Conservation (phyloP, 2,888 invertebrate genomes). For the Tridacna crocea region DNA sequence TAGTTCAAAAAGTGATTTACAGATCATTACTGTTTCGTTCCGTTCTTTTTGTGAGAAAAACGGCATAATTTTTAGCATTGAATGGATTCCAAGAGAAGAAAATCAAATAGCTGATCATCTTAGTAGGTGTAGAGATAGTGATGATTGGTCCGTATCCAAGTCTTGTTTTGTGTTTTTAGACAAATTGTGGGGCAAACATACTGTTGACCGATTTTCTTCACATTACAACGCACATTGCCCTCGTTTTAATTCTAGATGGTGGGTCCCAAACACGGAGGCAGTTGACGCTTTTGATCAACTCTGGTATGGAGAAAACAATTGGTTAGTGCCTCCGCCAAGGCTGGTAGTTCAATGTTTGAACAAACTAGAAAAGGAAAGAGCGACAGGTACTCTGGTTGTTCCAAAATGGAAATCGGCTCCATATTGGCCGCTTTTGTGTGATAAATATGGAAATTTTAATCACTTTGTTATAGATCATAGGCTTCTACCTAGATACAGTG, state of each 20-base stretch:
- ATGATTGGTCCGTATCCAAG: constrained; percentile 20
- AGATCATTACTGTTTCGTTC: not conserved
- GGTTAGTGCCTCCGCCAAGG: constrained; percentile 37
- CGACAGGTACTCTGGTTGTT: constrained; percentile 17
- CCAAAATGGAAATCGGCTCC: constrained; percentile 31
- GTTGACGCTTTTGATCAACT: constrained; percentile 10
- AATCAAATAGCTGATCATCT: constrained; percentile 18
- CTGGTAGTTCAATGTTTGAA: not conserved
- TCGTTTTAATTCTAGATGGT: constrained; percentile 23
- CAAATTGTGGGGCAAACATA: constrained; percentile 28
- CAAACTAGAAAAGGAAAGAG: not conserved
- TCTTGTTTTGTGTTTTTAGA: constrained; percentile 16
- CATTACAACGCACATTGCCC: constrained; percentile 21
- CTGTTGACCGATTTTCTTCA: constrained; percentile 30
- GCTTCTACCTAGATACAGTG: not conserved
- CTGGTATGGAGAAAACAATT: constrained; percentile 16
- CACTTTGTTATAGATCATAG: not conserved
- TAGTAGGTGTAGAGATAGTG: constrained; percentile 17
- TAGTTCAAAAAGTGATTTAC: constrained; percentile 18
- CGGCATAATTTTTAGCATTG: not conserved
- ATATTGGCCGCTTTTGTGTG: constrained; percentile 6
- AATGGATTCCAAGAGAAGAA: constrained; percentile 34
- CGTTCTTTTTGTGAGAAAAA: constrained; percentile 11
- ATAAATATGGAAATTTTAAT: not conserved
- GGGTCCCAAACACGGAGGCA: constrained; percentile 28